Percentiles rank a stretch among this genome's conserved stretches.
These are phyloP conservation scores for Sarcophaga variegata DNA, from an alignment of 2,888 invertebrate genomes.

Conservation along the genomic window DNA sequence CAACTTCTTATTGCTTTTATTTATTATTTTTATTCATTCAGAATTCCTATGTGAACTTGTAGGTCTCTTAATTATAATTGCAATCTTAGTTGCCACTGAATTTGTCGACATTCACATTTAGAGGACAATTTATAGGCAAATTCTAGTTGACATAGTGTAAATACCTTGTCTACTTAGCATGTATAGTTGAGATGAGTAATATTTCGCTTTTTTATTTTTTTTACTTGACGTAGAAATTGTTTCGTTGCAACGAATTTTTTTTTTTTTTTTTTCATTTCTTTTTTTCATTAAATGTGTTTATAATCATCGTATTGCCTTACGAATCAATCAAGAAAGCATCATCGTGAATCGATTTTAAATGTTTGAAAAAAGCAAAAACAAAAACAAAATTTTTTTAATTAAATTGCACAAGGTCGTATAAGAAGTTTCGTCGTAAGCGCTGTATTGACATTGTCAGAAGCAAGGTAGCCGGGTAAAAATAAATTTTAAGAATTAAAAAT, in stretches of 20 bases:
- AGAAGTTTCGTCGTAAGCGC: neutral
- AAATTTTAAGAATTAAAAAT: too few species aligned
- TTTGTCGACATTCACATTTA: too few species aligned
- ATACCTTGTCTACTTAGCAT: neutral
- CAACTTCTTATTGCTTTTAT: too few species aligned
- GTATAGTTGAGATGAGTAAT: neutral
- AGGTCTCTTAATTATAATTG: too few species aligned
- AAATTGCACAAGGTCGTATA: slow-evolving; percentile 28
- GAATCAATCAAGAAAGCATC: slow-evolving; percentile 21
- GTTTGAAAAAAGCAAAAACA: neutral
- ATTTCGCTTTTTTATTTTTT: neutral
- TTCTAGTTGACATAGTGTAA: neutral
- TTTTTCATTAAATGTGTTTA: slow-evolving; percentile 1
- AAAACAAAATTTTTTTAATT: slow-evolving; percentile 15
- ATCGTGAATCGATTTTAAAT: slow-evolving; percentile 13
- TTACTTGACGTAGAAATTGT: neutral
- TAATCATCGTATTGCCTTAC: neutral
- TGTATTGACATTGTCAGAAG: neutral
- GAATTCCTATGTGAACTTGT: too few species aligned
- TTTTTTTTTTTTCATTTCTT: neutral
- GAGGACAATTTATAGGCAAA: too few species aligned
- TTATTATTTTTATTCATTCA: too few species aligned
- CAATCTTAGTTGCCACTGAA: too few species aligned
- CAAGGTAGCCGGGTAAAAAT: neutral
- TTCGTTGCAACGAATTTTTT: neutral